These are phyloP conservation scores for Sarcophaga caerulescens DNA, from an alignment of 2,888 invertebrate species.

Conservation along the genomic window DNA sequence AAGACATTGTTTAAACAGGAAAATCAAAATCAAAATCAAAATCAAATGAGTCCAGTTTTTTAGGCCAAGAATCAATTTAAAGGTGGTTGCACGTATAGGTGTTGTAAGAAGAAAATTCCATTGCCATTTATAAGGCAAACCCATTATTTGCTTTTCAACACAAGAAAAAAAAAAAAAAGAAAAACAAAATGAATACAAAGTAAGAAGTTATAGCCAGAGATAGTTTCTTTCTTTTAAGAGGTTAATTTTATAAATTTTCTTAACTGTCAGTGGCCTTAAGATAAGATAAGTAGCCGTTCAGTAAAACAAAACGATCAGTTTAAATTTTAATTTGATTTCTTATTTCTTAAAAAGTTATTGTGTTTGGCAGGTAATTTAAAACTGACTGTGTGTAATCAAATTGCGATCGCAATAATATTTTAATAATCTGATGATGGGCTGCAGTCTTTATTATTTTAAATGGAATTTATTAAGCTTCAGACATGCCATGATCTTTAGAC, in stretches of 20 bases:
- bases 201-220: neutral
- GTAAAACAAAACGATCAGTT: constrained; percentile 37
- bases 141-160: neutral
- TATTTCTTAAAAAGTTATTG: no score
- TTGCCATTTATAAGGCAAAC: constrained; percentile 8
- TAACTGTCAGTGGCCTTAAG: constrained; percentile 40
- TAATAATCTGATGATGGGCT: no score
- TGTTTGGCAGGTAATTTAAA: no score
- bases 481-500: neutral
- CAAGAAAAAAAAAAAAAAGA: neutral
- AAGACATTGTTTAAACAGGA: no score
- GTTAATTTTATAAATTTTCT: constrained; percentile 20
- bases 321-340: constrained; percentile 29
- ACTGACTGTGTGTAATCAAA: no score
- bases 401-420: no score
- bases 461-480: neutral
- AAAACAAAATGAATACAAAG: no score
- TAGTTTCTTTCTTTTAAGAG: neutral
- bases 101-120: neutral
- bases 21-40: neutral
- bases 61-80: constrained; percentile 27
- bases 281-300: no score
- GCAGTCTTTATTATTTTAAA: constrained; percentile 20
- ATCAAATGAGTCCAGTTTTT: neutral
- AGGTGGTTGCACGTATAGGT: neutral